A percentile compares a stretch with the other conserved stretches of the same genome.
Conservation (phyloP, 2,888 invertebrate genomes). For the Muschampia plurimacula region DNA sequence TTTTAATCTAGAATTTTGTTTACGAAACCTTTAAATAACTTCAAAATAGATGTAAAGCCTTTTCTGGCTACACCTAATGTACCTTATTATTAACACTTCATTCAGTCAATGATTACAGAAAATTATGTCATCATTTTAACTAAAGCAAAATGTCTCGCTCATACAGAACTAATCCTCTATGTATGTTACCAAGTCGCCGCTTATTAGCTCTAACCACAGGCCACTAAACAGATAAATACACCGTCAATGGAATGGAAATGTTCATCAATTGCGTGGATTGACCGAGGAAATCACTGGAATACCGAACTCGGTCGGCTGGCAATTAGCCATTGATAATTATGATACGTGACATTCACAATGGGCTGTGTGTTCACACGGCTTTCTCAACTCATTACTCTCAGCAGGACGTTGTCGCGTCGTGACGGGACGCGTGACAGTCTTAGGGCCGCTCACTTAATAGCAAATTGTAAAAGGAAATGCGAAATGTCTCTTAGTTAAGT, state of each 20-base stretch:
- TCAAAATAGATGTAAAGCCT: too few species aligned
- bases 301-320: slow-evolving; percentile 59
- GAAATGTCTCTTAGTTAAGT: slow-evolving; percentile 24
- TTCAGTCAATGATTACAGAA: not conserved
- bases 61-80: too few species aligned
- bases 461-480: slow-evolving; percentile 34
- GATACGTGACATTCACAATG: slow-evolving; percentile 69
- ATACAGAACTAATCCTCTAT: not conserved
- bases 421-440: slow-evolving; percentile 28
- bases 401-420: slow-evolving; percentile 58
- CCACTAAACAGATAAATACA: slow-evolving; percentile 22
- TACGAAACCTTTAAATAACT: too few species aligned
- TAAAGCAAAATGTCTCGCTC: slow-evolving; percentile 1
- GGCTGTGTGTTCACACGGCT: slow-evolving; percentile 73
- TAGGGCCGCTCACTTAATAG: slow-evolving; percentile 29
- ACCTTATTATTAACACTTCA: too few species aligned
- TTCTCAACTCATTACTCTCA: slow-evolving; percentile 71
- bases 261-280: slow-evolving; percentile 35
- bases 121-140: not conserved
- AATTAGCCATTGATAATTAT: slow-evolving; percentile 72
- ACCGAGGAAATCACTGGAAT: slow-evolving; percentile 47
- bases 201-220: slow-evolving; percentile 36
- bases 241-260: slow-evolving; percentile 35
- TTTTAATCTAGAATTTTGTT: too few species aligned
- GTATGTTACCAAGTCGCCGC: not conserved